Evolutionary conservation across 2,113 vertebrate species (phyloP).

Genomic region (Neopipo cinnamomea): DNA sequence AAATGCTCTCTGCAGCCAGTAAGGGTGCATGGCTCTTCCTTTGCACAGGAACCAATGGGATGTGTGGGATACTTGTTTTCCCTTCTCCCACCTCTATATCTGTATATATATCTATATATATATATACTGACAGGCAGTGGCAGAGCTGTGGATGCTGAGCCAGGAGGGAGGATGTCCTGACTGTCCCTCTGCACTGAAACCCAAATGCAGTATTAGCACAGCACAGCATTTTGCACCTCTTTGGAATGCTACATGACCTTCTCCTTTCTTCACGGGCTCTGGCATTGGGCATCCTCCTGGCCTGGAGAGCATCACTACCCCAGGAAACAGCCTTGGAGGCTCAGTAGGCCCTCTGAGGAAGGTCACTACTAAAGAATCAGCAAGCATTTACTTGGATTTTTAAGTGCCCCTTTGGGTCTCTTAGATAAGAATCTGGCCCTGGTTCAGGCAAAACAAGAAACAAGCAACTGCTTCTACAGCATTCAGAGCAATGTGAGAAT

Average conservation of each 20-base stretch:
- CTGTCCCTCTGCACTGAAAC: background rate
- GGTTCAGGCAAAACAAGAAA: background rate
- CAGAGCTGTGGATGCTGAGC: background rate
- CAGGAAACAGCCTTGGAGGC: background rate
- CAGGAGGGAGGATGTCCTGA: background rate
- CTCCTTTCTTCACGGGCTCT: background rate
- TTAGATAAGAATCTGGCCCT: background rate
- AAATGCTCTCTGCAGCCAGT: background rate
- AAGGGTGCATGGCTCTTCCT: background rate
- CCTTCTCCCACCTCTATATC: background rate
- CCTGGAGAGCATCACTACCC: background rate
- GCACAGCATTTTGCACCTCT: background rate
- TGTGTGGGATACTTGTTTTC: background rate
- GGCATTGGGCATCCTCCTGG: background rate
- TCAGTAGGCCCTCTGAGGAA: background rate
- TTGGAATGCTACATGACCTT: background rate
- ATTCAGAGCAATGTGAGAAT: background rate
- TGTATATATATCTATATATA: too few species aligned
- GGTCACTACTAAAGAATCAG: background rate
- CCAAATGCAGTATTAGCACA: rapidly evolving
- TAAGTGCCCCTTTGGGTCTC: background rate
- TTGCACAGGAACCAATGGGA: background rate
- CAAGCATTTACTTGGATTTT: background rate
- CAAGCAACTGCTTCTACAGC: background rate
- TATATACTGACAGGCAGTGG: background rate